Conservation (phyloP, 1,140 invertebrate species). For the Brachionus angularis region DNA sequence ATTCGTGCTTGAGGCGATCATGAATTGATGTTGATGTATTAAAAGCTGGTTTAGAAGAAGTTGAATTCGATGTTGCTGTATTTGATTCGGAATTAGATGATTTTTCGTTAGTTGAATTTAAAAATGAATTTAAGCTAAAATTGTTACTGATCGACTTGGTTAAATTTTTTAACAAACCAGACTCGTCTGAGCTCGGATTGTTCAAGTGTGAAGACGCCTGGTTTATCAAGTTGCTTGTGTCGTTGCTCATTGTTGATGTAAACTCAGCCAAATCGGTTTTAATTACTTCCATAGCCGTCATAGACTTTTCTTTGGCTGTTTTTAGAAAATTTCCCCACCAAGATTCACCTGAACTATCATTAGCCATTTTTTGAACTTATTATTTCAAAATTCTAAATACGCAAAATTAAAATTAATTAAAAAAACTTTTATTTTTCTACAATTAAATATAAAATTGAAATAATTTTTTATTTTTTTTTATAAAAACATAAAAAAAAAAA, state of each 20-base stretch:
- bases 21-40: neutral
- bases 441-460: no score
- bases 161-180: neutral
- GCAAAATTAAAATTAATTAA: no score
- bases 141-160: constrained; percentile 19
- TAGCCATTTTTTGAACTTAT: no score
- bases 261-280: constrained; percentile 25
- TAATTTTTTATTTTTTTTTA: no score
- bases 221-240: neutral
- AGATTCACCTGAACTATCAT: neutral
- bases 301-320: constrained; percentile 13
- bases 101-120: neutral
- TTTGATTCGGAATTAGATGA: neutral
- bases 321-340: constrained; percentile 9
- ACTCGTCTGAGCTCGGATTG: neutral
- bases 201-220: neutral
- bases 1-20: neutral
- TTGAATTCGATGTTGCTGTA: neutral
- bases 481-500: no score
- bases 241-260: constrained; percentile 10
- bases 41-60: neutral
- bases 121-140: neutral
- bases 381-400: no score
- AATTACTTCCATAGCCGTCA: constrained; percentile 17
- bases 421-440: no score